These are phyloP conservation scores for Lordiphosa collinella DNA, from an alignment of 1,140 invertebrate species.

Conservation along the genomic window DNA sequence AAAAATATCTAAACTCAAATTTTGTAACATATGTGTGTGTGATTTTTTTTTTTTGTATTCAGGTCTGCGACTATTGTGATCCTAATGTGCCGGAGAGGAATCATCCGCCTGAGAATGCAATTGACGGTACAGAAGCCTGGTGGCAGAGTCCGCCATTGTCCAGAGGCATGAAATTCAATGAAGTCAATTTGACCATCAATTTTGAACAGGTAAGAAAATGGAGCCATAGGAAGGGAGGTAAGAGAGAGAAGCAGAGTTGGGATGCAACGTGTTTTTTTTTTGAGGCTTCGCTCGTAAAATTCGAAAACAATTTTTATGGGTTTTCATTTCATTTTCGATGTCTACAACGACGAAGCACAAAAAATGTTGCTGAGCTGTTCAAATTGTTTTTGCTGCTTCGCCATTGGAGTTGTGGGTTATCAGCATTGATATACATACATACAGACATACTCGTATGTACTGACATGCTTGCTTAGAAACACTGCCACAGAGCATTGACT, in stretches of 20 bases:
- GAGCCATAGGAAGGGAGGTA: slow-evolving; percentile 14
- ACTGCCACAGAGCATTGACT: slow-evolving; percentile 56
- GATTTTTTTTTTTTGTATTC: slow-evolving; percentile 29
- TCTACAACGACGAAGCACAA: slow-evolving; percentile 20
- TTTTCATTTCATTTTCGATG: slow-evolving; percentile 60
- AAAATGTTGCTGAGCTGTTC: slow-evolving; percentile 59
- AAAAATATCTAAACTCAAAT: slow-evolving; percentile 45
- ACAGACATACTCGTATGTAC: slow-evolving; percentile 10
- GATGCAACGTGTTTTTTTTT: slow-evolving; percentile 48
- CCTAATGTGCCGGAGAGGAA: slow-evolving; percentile 85
- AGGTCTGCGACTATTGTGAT: slow-evolving; percentile 97
- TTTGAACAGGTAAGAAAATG: slow-evolving; percentile 91
- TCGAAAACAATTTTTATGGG: slow-evolving; percentile 68
- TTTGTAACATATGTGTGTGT: slow-evolving; percentile 28
- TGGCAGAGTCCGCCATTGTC: slow-evolving; percentile 99
- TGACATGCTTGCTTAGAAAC: slow-evolving; percentile 66
- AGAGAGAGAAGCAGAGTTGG: slow-evolving; percentile 14
- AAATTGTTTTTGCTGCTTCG: slow-evolving; percentile 26
- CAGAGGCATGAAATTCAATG: slow-evolving; percentile 96
- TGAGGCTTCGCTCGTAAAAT: slow-evolving; percentile 44
- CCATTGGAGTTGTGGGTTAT: slow-evolving; percentile 65
- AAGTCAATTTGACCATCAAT: slow-evolving; percentile 98
- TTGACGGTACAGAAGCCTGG: slow-evolving; percentile 97
- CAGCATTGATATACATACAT: slow-evolving; percentile 33
- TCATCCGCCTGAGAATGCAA: slow-evolving; percentile 94